Evolutionary conservation across 2,888 invertebrate species (phyloP).

Genomic region (Nomada fucata): DNA sequence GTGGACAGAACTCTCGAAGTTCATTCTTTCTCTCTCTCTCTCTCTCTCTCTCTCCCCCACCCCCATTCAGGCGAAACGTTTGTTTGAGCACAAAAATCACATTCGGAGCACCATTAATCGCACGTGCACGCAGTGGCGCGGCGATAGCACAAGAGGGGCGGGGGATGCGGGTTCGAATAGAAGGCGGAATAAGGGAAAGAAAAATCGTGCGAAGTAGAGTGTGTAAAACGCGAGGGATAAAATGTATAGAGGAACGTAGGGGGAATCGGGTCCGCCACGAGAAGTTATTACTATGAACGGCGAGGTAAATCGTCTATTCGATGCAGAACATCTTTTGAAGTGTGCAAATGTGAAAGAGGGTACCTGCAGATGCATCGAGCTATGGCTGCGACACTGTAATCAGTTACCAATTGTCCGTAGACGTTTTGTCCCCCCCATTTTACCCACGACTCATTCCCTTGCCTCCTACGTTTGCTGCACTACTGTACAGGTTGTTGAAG

Average conservation of each 20-base stretch:
- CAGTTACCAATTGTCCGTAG: constrained; percentile 72
- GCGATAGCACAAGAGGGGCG: constrained; percentile 78
- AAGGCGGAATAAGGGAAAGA: neutral
- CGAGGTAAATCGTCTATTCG: constrained; percentile 36
- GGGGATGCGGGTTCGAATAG: neutral
- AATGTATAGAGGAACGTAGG: neutral
- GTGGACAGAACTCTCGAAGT: constrained; percentile 45
- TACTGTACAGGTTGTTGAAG: constrained; percentile 8
- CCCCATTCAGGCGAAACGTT: constrained; percentile 52
- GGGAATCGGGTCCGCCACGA: neutral
- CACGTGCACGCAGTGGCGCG: constrained; percentile 82
- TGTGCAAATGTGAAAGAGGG: constrained; percentile 72
- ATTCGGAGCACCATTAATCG: constrained; percentile 66
- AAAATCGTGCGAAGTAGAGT: neutral
- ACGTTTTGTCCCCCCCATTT: constrained; percentile 63
- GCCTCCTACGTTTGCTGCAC: constrained; percentile 51
- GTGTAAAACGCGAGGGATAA: neutral
- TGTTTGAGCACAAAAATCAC: constrained; percentile 55
- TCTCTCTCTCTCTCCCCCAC: too few species aligned
- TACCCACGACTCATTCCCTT: constrained; percentile 52
- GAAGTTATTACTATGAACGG: neutral
- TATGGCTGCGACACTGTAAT: constrained; percentile 82
- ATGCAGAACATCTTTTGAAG: constrained; percentile 31
- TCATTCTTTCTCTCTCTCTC: too few species aligned
- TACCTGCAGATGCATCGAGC: constrained; percentile 82